Evolutionary conservation across 35 echinoderm and acorn worm genomes (phyloP).

Genomic region (Lytechinus variegatus): DNA sequence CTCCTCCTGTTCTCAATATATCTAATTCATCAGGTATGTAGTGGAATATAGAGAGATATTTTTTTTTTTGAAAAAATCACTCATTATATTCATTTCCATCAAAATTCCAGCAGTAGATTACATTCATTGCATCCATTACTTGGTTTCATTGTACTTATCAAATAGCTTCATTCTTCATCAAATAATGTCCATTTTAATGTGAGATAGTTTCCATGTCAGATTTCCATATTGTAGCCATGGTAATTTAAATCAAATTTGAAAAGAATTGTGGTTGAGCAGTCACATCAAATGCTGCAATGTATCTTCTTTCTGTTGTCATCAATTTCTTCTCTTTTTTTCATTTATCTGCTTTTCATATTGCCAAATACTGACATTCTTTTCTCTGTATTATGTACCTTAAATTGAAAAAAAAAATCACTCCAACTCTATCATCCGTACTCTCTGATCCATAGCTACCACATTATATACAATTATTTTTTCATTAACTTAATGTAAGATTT

Average conservation of each 20-base stretch:
- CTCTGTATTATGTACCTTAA: neutral
- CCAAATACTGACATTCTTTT: neutral
- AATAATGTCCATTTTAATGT: neutral
- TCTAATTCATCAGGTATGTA: slow-evolving; percentile 44
- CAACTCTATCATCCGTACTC: neutral
- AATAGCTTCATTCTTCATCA: neutral
- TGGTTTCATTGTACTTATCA: neutral
- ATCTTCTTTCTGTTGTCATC: neutral
- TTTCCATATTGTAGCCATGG: neutral
- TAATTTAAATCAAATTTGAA: neutral
- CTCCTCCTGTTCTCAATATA: slow-evolving; percentile 47
- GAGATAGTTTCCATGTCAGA: neutral
- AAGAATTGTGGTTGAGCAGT: neutral
- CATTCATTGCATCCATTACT: neutral
- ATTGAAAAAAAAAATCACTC: neutral
- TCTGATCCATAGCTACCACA: too few species aligned
- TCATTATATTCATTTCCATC: neutral
- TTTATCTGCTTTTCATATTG: neutral
- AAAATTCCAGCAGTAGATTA: neutral
- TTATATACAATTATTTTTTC: too few species aligned
- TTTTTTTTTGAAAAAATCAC: neutral
- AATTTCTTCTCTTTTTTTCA: neutral
- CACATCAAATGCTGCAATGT: neutral
- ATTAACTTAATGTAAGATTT: too few species aligned
- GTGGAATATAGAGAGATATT: neutral